Base-by-base conservation (phyloP, 2,797 vertebrate genomes). In the Myotis myotis region DNA sequence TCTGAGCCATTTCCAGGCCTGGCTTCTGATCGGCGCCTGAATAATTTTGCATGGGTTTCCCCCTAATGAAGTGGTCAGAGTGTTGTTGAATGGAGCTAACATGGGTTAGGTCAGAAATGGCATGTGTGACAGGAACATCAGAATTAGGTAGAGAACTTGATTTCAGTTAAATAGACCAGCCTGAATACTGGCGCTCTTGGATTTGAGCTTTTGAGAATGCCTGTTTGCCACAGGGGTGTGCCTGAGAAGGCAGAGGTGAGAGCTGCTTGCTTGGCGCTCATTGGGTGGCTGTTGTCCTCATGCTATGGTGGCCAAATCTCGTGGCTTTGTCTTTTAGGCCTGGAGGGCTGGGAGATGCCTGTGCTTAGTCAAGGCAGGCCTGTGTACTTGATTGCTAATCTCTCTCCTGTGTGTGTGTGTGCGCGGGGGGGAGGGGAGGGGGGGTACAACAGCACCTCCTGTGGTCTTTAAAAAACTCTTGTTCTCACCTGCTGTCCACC, bases 271-370 rank as follows among this genome's bases (percentile, higher is more conserved):
- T 44, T 47, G 20, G 41, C 25, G 5, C 44, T 15, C 19, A 8
- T 33, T 66, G 70, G 4, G n/a, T 51, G 70, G 33, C 38, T 38
- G 6, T 19, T 1, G 1, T 30, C 75, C 28, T 53, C 49, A 6
- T 1, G 23, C 30, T 13, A 9, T 16, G 28, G 23, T 71, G 36
- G 36, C 72, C 64, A 66, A 5, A 23, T 74, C 76, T n/a, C 79
- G 38, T 47, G 33, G 82, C 92, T 96, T 95, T 88, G 44, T 51
- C 2, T n/a, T 70, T 86, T 22, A n/a, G 81, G 64, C 76, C 62
- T 60, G 41, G 64, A 89, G 84, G 68, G 33, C 47, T 36, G 60
- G 70, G 47, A 84, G 91, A 15, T 22, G 49, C 19, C 44, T 47
- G n/a, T 74, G 72, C 76, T 36, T 25, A 17, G 33, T 33, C 53